Base-by-base conservation (phyloP, 2,888 invertebrate species). In the Elegia similella region DNA sequence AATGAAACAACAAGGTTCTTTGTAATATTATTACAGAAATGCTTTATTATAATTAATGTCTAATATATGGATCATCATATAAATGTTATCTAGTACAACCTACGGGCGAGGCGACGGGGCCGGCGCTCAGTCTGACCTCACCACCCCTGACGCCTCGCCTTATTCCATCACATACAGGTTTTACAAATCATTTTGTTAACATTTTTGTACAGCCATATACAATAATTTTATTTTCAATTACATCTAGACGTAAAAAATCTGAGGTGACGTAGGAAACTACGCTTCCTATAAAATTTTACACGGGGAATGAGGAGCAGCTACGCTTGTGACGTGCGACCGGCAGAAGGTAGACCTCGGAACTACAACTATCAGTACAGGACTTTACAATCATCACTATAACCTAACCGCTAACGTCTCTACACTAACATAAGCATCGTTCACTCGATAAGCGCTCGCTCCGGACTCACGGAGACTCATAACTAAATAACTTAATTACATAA, bases 41-140 rank as follows among this genome's bases (percentile, higher is more conserved):
- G 92, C 92, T 93, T 93, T 93, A 93, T 93, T 89, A 91, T 88
- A 93, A 93, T 92, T 93, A 92, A 93, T 93, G 91, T 93, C 93
- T 93, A 92, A 91, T 92, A 93, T 92, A 93, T 93, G 93, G 92
- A 92, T 93, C 92, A 91, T 92, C 92, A 92, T 90, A 86, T 88
- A 91, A 91, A 91, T 86, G 91, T 92, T 86, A 89, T 89, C 90
- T 91, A 90, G 85, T 88, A 89, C 89, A 88, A 88, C 88, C 88
- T 90, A 88, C 85, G 71, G 84, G 70, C 82, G 81, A 71, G 84
- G 74, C 85, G 82, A 75, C 81, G 72, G 78, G 80, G 76, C 83
- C 79, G 76, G 77, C 82, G 84, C 67, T 68, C 71, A 74, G 75
- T 76, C 75, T 68, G 66, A 68, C 70, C 66, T 69, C 80, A 77